Conservation (phyloP, 2,797 vertebrate genomes). For the Lagocephalus sceleratus region DNA sequence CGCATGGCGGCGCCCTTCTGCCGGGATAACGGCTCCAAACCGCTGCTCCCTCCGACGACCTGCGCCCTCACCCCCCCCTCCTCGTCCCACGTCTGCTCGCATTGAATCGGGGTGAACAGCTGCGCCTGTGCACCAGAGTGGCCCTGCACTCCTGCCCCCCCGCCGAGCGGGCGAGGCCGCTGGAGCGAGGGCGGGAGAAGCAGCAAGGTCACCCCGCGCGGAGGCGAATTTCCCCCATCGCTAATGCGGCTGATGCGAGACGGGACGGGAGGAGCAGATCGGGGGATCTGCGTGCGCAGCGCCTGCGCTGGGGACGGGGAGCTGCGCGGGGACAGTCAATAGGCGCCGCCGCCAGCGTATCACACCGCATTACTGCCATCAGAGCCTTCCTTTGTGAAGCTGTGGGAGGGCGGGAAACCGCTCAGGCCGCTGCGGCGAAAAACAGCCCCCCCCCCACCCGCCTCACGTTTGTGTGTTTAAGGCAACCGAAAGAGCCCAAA, state of each 20-base stretch:
- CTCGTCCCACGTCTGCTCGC: too few species aligned
- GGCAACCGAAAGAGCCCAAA: constrained; percentile 56
- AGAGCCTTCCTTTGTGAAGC: constrained; percentile 44
- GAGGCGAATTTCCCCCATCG: constrained; percentile 27
- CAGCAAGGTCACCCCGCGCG: constrained; percentile 54
- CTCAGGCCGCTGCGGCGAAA: constrained; percentile 28
- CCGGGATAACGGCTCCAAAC: too few species aligned
- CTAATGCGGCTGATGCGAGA: constrained; percentile 50
- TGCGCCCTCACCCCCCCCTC: too few species aligned
- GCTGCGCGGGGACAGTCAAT: constrained; percentile 51
- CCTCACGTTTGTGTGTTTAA: constrained; percentile 50
- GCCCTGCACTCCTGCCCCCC: constrained; percentile 4
- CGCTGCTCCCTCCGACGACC: too few species aligned
- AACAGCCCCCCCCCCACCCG: constrained; percentile 22
- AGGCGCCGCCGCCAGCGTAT: too few species aligned
- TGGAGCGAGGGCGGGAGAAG: constrained; percentile 26
- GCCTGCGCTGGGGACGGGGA: constrained; percentile 13
- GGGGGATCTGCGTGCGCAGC: constrained; percentile 29
- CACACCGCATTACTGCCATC: constrained; percentile 51
- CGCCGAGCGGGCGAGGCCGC: constrained; percentile 23
- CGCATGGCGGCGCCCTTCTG: too few species aligned
- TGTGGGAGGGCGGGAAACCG: constrained; percentile 33
- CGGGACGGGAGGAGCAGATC: constrained; percentile 26
- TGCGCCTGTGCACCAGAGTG: constrained; percentile 8
- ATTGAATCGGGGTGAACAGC: constrained; percentile 1